These are phyloP conservation scores for Parazoanthus darwini DNA, from an alignment of 92 coral and sea anemone species.

Conservation along the genomic window DNA sequence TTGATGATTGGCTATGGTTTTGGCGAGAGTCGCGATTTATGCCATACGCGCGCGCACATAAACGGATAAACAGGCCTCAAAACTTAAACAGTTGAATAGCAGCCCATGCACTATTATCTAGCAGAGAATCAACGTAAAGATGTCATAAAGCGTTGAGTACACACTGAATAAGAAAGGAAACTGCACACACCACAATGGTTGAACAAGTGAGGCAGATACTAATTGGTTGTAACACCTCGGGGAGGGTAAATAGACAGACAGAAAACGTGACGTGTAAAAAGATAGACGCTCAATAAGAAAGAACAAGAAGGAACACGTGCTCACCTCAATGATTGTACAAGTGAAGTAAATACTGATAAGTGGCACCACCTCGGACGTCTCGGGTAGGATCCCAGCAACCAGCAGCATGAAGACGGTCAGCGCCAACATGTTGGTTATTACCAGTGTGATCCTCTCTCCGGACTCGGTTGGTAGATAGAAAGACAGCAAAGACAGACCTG, in stretches of 20 bases:
- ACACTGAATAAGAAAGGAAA: not conserved
- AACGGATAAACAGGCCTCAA: too few relatives aligned
- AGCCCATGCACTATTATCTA: too few relatives aligned
- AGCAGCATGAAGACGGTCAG: constrained; percentile 87
- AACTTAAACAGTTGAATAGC: too few relatives aligned
- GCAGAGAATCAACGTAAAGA: too few relatives aligned
- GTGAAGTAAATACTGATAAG: constrained; percentile 82
- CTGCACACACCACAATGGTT: constrained; percentile 67
- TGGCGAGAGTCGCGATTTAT: too few relatives aligned
- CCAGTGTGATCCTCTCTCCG: constrained; percentile 88
- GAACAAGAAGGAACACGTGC: not conserved
- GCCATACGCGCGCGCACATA: too few relatives aligned
- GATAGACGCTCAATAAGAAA: not conserved
- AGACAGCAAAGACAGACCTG: constrained; percentile 83
- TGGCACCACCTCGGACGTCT: constrained; percentile 91
- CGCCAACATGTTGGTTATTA: constrained; percentile 85
- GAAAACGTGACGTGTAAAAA: too few relatives aligned
- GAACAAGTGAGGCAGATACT: constrained; percentile 80
- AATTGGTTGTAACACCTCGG: constrained; percentile 77
- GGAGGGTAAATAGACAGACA: constrained; percentile 44
- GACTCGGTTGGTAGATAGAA: constrained; percentile 86
- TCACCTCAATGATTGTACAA: constrained; percentile 80
- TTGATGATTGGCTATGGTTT: too few relatives aligned
- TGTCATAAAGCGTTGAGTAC: not conserved
- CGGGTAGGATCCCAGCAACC: constrained; percentile 90